Conservation (phyloP, 2,797 vertebrate genomes). For the Moxostoma hubbsi region DNA sequence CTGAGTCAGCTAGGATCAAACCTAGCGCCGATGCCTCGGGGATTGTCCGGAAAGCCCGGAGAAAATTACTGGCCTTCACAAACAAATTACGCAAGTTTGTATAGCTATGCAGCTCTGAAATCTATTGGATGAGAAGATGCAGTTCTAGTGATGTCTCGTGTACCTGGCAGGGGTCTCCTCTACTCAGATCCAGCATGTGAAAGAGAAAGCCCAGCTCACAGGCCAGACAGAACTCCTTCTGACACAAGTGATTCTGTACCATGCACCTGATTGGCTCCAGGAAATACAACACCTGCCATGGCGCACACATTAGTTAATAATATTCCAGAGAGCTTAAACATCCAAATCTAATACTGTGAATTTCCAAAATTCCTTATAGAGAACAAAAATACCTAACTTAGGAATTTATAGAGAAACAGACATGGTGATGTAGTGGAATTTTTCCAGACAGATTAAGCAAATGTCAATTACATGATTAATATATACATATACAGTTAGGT, state of each 20-base stretch:
- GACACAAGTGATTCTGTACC: slow-evolving; percentile 98
- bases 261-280: slow-evolving; percentile 93
- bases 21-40: slow-evolving; percentile 95
- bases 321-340: not conserved
- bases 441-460: no score
- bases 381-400: no score
- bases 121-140: slow-evolving; percentile 2
- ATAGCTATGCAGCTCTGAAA: not conserved
- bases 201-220: slow-evolving; percentile 97
- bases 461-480: no score
- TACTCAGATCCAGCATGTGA: slow-evolving; percentile 96
- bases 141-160: not conserved
- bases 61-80: slow-evolving; percentile 93
- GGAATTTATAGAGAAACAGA: no score
- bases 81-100: not conserved
- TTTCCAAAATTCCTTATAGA: no score
- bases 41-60: slow-evolving; percentile 96
- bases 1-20: slow-evolving; percentile 94
- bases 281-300: slow-evolving; percentile 90
- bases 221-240: slow-evolving; percentile 98
- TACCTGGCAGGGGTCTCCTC: slow-evolving; percentile 98
- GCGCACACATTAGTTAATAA: slow-evolving; percentile 11
- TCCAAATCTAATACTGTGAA: not conserved
- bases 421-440: no score
- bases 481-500: no score